Conservation (phyloP, 35 echinoderm and acorn worm species). For the Apostichopus japonicus region DNA sequence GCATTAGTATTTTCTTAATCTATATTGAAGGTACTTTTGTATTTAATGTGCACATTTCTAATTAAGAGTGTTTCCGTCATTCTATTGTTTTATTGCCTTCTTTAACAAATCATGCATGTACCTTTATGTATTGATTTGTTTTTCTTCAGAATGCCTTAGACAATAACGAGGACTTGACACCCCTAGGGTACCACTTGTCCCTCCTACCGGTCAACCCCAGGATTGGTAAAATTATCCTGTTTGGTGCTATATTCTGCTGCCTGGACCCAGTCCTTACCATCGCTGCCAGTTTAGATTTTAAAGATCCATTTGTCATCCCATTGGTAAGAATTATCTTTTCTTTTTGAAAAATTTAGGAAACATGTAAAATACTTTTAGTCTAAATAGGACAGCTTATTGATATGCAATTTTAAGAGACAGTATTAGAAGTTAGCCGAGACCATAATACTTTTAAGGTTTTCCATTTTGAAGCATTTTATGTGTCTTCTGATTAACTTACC, state of each 20-base stretch:
- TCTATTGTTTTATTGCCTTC: no score
- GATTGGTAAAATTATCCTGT: constrained; percentile 94
- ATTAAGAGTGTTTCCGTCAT: no score
- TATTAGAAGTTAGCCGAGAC: no score
- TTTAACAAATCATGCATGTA: no score
- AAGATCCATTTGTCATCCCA: constrained; percentile 97
- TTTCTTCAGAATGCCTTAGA: constrained; percentile 81
- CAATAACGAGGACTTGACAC: constrained; percentile 83
- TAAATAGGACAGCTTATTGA: background rate
- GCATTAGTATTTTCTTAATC: no score
- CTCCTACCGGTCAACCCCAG: constrained; percentile 85
- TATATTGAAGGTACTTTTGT: no score
- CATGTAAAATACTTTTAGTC: background rate
- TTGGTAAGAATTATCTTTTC: constrained; percentile 50
- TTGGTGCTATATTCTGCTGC: constrained; percentile 98
- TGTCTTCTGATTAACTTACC: no score
- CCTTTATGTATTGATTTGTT: no score
- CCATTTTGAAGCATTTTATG: no score
- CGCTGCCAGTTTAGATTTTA: constrained; percentile 89
- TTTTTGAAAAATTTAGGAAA: background rate
- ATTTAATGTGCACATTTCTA: no score
- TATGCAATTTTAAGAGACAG: no score
- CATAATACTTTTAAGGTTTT: no score
- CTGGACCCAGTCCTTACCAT: constrained; percentile 97
- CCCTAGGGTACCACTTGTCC: constrained; percentile 92